These are phyloP conservation scores for Caracal caracal DNA, from an alignment of 2,113 vertebrate genomes.

Conservation along the genomic window DNA sequence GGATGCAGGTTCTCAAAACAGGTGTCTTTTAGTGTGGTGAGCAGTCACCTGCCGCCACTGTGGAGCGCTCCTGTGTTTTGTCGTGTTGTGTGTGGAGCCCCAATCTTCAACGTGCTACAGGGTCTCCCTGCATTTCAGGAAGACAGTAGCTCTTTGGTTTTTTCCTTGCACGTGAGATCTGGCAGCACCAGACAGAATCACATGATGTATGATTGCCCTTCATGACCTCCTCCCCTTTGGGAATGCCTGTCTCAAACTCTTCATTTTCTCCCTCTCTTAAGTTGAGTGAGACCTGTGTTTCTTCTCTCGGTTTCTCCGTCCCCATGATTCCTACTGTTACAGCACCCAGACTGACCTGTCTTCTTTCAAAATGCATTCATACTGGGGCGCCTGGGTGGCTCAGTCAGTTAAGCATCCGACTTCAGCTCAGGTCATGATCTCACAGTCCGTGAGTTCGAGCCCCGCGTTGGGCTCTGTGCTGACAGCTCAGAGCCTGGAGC, in stretches of 20 bases:
- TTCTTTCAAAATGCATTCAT: background rate
- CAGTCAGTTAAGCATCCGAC: no score
- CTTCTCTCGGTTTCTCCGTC: background rate
- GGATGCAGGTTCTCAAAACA: background rate
- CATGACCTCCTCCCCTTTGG: background rate
- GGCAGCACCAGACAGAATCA: background rate
- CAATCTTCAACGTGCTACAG: background rate
- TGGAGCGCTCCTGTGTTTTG: fast-evolving
- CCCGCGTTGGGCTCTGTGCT: no score
- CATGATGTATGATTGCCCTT: background rate
- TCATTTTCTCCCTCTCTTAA: background rate
- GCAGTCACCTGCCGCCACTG: background rate
- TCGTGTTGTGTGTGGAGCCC: background rate
- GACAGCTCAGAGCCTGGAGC: no score
- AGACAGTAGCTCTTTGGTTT: background rate
- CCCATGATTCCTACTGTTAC: background rate
- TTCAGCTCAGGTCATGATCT: no score
- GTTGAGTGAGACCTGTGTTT: background rate
- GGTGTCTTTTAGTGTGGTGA: background rate
- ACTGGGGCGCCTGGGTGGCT: no score
- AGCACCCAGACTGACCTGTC: background rate
- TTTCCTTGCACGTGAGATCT: background rate
- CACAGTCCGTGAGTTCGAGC: no score
- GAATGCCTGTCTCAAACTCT: background rate
- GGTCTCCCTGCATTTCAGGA: background rate